Conservation (phyloP, 2,113 vertebrate species). For the Pseudorhombus dupliciocellatus region DNA sequence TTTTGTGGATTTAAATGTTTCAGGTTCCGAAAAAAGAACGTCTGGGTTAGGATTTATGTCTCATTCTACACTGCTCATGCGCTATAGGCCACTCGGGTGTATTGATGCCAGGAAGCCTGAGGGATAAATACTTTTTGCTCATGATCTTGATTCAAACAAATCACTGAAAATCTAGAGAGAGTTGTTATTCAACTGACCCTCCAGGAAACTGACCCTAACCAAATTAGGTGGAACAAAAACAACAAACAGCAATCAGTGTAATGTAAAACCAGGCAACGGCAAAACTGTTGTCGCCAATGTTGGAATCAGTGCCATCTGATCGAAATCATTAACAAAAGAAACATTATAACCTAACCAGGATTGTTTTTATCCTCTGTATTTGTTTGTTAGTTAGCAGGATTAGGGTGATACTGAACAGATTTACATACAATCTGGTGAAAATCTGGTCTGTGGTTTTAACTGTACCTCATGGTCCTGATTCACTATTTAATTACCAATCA, state of each 20-base stretch:
- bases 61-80: background rate
- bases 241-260: background rate
- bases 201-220: background rate
- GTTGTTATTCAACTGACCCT: background rate
- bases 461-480: background rate
- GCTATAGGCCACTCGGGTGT: background rate
- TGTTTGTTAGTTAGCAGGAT: background rate
- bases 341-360: background rate
- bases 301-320: background rate
- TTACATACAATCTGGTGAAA: background rate
- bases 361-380: background rate
- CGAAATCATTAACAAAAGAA: background rate
- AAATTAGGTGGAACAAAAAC: too few species aligned
- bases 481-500: background rate
- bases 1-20: conserved; percentile 2
- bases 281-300: background rate
- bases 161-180: background rate
- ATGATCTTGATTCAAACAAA: background rate
- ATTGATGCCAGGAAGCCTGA: background rate
- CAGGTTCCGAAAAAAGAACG: background rate
- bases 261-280: background rate
- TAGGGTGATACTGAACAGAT: background rate
- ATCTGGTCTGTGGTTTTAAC: too few species aligned
- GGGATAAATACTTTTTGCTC: background rate
- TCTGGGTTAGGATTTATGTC: background rate